These are phyloP conservation scores for Periophthalmus magnuspinnatus DNA, from an alignment of 2,797 vertebrate species.

Conservation along the genomic window DNA sequence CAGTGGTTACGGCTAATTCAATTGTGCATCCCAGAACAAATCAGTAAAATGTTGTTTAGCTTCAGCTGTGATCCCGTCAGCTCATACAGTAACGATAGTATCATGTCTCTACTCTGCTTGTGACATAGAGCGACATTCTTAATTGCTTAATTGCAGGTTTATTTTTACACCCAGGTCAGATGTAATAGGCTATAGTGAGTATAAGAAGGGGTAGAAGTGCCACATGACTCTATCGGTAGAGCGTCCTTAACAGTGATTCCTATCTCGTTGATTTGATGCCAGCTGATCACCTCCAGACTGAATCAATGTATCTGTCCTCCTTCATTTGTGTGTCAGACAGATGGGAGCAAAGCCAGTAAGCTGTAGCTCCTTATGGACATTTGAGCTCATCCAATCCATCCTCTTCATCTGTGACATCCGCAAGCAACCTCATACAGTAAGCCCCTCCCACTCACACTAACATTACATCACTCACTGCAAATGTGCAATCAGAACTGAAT, in stretches of 20 bases:
- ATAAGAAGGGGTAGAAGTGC: constrained; percentile 2
- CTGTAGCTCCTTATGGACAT: constrained; percentile 57
- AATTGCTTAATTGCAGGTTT: background rate
- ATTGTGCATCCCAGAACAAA: constrained; percentile 52
- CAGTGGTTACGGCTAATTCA: constrained; percentile 71
- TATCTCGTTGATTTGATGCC: constrained; percentile 9
- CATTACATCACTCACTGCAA: background rate
- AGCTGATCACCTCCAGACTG: constrained; percentile 1
- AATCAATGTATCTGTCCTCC: background rate
- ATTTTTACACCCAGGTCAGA: background rate
- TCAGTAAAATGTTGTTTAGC: constrained; percentile 40
- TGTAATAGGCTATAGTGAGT: background rate
- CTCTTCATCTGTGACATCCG: constrained; percentile 44
- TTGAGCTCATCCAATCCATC: constrained; percentile 67
- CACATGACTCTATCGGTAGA: constrained; percentile 3
- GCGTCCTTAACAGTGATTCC: background rate
- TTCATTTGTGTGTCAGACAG: constrained; percentile 26
- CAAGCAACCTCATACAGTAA: constrained; percentile 5
- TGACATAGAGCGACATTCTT: background rate
- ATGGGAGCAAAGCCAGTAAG: constrained; percentile 66
- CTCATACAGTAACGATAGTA: background rate
- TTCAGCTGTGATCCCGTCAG: constrained; percentile 14
- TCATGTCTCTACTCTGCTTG: background rate
- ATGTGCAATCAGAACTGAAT: background rate
- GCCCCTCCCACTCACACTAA: constrained; percentile 3